These are phyloP conservation scores for Arizona elegans DNA, from an alignment of 2,113 vertebrate species.

Conservation along the genomic window DNA sequence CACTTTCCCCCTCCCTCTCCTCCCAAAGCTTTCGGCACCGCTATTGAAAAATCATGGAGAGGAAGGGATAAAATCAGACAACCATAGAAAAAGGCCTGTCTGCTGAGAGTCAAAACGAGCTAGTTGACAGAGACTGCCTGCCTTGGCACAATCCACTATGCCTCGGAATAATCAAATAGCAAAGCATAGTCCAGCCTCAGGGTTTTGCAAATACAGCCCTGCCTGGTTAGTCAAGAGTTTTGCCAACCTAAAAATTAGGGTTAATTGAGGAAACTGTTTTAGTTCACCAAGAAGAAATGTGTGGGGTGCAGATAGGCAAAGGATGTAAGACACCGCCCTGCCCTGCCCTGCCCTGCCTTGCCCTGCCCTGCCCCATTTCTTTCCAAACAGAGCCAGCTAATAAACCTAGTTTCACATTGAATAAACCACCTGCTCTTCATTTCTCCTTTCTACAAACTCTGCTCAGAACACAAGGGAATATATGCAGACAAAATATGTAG, in stretches of 20 bases:
- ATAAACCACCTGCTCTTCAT: not conserved
- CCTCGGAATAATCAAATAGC: not conserved
- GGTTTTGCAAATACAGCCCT: not conserved
- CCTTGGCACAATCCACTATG: not conserved
- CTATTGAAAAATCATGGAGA: not conserved
- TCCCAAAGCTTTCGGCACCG: not conserved
- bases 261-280: not conserved
- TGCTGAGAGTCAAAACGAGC: not conserved
- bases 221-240: not conserved
- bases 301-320: not conserved
- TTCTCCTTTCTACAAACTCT: not conserved
- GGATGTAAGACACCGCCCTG: not conserved
- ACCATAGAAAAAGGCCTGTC: not conserved
- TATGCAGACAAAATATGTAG: not conserved
- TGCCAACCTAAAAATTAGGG: not conserved
- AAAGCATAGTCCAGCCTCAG: not conserved
- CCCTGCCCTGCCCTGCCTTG: not conserved
- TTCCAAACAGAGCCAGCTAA: not conserved
- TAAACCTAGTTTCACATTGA: not conserved
- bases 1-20: not conserved
- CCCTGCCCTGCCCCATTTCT: too few species aligned
- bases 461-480: not conserved
- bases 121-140: not conserved
- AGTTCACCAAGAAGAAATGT: not conserved
- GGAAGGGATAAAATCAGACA: not conserved